Percentiles rank a stretch among this genome's conserved stretches.
phyloP scores from a whole-genome alignment of 2,888 invertebrate species.

The Drosophila sordidula region DNA sequence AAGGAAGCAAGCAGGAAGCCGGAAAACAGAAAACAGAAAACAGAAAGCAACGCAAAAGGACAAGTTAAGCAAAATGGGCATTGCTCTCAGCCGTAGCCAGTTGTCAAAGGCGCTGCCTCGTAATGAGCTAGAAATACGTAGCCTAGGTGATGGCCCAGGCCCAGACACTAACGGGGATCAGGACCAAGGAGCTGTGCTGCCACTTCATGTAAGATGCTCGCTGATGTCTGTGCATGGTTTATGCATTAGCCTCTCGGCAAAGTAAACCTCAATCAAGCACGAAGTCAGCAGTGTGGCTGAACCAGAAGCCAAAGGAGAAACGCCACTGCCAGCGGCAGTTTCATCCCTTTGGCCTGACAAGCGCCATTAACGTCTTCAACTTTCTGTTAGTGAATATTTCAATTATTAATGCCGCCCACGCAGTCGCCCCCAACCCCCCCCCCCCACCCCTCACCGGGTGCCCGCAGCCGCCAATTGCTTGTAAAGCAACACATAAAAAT shows the following conservation, averaged over 20 bases:
- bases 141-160: conserved; percentile 30
- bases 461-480: conserved; percentile 32
- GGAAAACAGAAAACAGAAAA: conserved; percentile 33
- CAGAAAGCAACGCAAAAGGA: conserved; percentile 47
- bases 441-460: background rate
- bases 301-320: conserved; percentile 29
- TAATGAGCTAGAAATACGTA: conserved; percentile 73
- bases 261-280: conserved; percentile 79
- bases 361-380: conserved; percentile 81
- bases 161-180: conserved; percentile 39
- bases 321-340: conserved; percentile 37
- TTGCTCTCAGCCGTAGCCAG: conserved; percentile 47
- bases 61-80: conserved; percentile 56
- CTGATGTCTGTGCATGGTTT: conserved; percentile 80
- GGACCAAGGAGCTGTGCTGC: conserved; percentile 37
- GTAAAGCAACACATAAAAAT: conserved; percentile 66
- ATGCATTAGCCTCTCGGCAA: conserved; percentile 75
- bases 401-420: conserved; percentile 77
- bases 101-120: conserved; percentile 60
- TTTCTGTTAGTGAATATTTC: conserved; percentile 82
- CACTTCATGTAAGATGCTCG: conserved; percentile 62
- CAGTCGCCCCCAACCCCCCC: conserved; percentile 8
- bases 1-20: conserved; percentile 22
- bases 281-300: conserved; percentile 46
- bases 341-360: conserved; percentile 63